Evolutionary conservation across 92 coral and sea anemone species (phyloP).

Genomic region (Epizoanthus rinbou): DNA sequence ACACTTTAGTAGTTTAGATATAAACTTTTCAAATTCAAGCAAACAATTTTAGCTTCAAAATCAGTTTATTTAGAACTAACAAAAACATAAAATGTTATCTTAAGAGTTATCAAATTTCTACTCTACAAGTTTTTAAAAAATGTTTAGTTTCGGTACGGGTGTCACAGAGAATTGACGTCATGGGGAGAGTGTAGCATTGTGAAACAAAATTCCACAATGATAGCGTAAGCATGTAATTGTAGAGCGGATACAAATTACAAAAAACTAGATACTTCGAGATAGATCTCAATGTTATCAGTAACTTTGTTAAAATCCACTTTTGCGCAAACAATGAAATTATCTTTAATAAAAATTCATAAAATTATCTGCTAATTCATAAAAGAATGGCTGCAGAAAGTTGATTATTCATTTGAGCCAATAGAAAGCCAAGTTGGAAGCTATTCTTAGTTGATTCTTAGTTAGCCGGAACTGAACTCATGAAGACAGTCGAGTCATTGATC

Average conservation of each 20-base stretch:
- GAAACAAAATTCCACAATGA: slow-evolving; percentile 5
- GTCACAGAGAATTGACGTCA: neutral
- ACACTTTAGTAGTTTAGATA: no score
- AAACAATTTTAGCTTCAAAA: no score
- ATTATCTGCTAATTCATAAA: neutral
- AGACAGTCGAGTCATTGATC: slow-evolving; percentile 1
- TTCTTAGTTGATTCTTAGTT: neutral
- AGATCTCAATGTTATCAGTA: neutral
- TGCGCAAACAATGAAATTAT: neutral
- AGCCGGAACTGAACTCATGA: neutral
- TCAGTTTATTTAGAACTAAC: no score
- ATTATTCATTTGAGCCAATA: no score
- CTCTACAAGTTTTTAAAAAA: no score
- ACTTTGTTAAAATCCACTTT: neutral
- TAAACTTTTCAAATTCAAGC: no score
- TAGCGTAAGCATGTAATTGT: neutral
- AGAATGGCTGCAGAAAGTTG: no score
- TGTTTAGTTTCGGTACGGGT: no score
- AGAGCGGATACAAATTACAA: neutral
- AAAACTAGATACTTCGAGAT: neutral
- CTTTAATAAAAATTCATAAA: neutral
- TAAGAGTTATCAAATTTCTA: no score
- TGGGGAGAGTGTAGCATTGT: neutral
- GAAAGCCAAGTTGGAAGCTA: no score
- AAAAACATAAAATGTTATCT: no score